Evolutionary conservation across 2,888 invertebrate genomes (phyloP).

Genomic region (Agrochola lychnidis): DNA sequence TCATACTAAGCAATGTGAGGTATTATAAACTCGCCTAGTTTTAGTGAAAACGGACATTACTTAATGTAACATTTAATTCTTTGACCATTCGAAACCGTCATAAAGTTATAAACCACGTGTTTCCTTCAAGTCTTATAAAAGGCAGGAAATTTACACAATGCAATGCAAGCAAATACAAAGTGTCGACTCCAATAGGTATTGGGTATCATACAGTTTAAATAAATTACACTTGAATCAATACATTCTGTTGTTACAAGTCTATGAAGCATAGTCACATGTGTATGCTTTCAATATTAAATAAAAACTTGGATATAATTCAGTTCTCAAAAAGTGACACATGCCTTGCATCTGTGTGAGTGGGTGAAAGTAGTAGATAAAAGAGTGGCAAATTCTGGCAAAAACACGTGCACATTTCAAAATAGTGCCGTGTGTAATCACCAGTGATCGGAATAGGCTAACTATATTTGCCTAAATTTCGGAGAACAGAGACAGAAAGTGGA

Average conservation of each 20-base stretch:
- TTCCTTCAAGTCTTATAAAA: neutral
- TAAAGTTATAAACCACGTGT: constrained; percentile 6
- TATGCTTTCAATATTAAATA: neutral
- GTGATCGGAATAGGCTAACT: no score
- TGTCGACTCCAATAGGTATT: neutral
- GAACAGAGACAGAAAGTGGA: no score
- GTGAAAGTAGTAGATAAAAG: neutral
- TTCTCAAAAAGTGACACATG: neutral
- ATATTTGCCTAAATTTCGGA: no score
- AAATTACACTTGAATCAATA: constrained; percentile 43
- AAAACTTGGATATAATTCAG: neutral
- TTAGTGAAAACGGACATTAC: no score
- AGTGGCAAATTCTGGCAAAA: neutral
- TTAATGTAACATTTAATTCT: neutral
- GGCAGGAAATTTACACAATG: constrained; percentile 6
- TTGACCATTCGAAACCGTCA: neutral
- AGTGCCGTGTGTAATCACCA: no score
- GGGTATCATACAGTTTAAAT: neutral
- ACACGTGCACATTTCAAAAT: no score
- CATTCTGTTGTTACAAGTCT: constrained; percentile 8
- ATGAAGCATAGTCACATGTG: neutral
- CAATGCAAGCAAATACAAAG: constrained; percentile 14
- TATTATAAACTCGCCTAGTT: no score
- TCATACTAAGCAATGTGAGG: no score
- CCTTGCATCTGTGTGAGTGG: neutral